Percentiles rank a stretch among this genome's conserved stretches.
Conservation (phyloP, 2,888 invertebrate genomes). For the Liopterus haemorrhoidalis region DNA sequence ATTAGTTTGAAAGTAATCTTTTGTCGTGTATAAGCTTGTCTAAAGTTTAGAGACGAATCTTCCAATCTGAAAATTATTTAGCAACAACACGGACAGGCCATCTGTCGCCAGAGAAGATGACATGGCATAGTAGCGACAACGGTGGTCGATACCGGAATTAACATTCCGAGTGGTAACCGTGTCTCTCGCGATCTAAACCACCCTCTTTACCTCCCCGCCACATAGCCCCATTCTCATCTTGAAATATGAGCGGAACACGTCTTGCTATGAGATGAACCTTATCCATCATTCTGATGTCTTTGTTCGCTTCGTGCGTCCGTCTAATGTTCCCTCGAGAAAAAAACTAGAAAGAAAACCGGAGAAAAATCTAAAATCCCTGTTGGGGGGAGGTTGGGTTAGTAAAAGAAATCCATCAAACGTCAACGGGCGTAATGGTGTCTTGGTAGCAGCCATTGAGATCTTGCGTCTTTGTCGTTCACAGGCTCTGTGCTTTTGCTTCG, state of each 20-base stretch:
- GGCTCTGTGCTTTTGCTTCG: too few species aligned
- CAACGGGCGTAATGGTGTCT: slow-evolving; percentile 43
- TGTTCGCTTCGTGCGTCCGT: slow-evolving; percentile 45
- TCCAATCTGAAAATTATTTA: too few species aligned
- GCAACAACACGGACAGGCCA: slow-evolving; percentile 21
- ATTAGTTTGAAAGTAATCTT: too few species aligned
- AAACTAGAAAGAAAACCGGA: slow-evolving; percentile 40
- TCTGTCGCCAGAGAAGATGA: slow-evolving; percentile 11
- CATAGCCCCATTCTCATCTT: slow-evolving; percentile 34
- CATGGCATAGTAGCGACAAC: slow-evolving; percentile 32
- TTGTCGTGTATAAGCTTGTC: too few species aligned
- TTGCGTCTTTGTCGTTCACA: slow-evolving; percentile 25
- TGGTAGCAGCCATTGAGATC: slow-evolving; percentile 34
- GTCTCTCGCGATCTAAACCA: slow-evolving; percentile 37
- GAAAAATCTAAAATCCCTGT: slow-evolving; percentile 43
- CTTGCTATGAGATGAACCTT: slow-evolving; percentile 49
- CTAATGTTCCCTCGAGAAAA: slow-evolving; percentile 33
- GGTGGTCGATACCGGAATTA: slow-evolving; percentile 45
- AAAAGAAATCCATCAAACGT: slow-evolving; percentile 43
- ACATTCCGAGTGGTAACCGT: slow-evolving; percentile 45
- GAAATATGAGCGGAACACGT: slow-evolving; percentile 51
- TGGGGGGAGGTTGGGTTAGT: slow-evolving; percentile 38
- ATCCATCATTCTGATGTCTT: slow-evolving; percentile 51
- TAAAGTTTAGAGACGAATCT: too few species aligned
- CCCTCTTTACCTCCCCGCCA: slow-evolving; percentile 39